Evolutionary conservation across 2,797 vertebrate species (phyloP).

Genomic region (Cirrhinus mrigala): DNA sequence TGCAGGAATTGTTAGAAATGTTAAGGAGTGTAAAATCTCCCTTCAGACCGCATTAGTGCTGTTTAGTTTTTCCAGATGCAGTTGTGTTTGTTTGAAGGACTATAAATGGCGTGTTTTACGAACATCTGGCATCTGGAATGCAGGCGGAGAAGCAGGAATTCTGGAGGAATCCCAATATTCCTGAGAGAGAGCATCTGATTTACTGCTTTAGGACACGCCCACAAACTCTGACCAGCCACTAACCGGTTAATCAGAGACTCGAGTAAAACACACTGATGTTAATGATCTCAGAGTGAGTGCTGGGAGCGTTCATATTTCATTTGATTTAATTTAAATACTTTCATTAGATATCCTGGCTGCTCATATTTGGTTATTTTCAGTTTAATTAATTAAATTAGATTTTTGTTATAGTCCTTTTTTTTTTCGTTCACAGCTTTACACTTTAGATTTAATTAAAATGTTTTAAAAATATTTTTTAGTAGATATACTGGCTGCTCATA

Average conservation of each 20-base stretch:
- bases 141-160: conserved; percentile 15
- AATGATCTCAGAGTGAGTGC: not conserved
- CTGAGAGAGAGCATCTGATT: conserved; percentile 34
- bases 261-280: not conserved
- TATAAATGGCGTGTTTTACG: not conserved
- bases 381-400: too few species aligned
- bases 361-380: too few species aligned
- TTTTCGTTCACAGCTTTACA: too few species aligned
- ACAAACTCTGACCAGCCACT: conserved; percentile 6
- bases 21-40: not conserved
- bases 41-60: not conserved
- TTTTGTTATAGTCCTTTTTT: too few species aligned
- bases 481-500: too few species aligned
- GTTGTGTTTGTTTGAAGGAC: not conserved
- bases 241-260: not conserved
- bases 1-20: not conserved
- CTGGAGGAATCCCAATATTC: conserved; percentile 15
- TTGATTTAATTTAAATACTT: not conserved
- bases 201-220: conserved; percentile 36
- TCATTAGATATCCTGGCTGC: too few species aligned
- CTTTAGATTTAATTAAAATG: too few species aligned
- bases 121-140: not conserved
- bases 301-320: not conserved
- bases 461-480: too few species aligned
- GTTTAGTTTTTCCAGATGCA: not conserved